Evolutionary conservation across 2,113 vertebrate genomes (phyloP).

Genomic region (Thamnophis sirtalis): DNA sequence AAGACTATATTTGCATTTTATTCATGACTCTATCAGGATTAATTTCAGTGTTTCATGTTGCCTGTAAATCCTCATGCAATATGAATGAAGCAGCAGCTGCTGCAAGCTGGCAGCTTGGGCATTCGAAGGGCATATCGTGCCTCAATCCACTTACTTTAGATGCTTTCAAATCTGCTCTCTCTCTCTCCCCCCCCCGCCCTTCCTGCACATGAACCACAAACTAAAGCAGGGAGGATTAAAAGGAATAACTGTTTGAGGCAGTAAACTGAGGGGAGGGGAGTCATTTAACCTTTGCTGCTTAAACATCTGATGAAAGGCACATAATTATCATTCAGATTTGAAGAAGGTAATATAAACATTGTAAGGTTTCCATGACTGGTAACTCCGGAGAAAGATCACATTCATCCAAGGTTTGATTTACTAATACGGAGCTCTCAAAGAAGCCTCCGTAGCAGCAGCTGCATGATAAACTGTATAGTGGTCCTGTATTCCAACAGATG

Average conservation of each 20-base stretch:
- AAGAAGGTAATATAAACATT: constrained; percentile 27
- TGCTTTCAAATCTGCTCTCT: constrained; percentile 31
- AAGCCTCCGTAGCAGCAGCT: neutral
- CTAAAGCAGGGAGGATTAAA: constrained; percentile 22
- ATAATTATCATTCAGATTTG: constrained; percentile 18
- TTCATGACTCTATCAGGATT: constrained; percentile 67
- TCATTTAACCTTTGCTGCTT: neutral
- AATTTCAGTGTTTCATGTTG: constrained; percentile 52
- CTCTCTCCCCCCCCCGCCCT: rapidly evolving
- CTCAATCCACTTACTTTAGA: constrained; percentile 43
- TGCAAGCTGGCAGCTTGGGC: constrained; percentile 58
- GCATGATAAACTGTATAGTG: neutral
- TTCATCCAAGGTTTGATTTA: neutral
- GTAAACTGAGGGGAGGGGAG: constrained; percentile 24
- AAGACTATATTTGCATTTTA: constrained; percentile 63
- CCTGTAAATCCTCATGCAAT: constrained; percentile 61
- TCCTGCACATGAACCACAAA: constrained; percentile 1
- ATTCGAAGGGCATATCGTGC: constrained; percentile 54
- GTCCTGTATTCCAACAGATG: neutral
- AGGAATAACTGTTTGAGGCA: constrained; percentile 14
- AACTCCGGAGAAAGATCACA: neutral
- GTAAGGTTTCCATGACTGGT: constrained; percentile 25
- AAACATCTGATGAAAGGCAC: neutral
- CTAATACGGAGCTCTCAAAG: neutral
- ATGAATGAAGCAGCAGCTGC: constrained; percentile 69